Conservation (phyloP, 2,113 vertebrate genomes). For the Apus apus region DNA sequence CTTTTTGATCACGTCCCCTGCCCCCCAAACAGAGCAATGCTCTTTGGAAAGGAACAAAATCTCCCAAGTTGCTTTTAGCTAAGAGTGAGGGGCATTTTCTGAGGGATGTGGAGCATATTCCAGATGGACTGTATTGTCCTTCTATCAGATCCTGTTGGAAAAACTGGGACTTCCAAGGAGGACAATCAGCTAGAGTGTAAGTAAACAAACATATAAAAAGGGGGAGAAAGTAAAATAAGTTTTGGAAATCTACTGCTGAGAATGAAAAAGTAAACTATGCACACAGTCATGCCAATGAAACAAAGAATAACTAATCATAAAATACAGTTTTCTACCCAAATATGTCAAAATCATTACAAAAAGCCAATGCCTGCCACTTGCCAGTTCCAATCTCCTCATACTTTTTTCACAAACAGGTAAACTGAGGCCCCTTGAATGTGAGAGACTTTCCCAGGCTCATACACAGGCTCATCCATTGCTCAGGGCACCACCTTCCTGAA, state of each 20-base stretch:
- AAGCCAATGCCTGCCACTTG: not conserved
- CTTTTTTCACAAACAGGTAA: not conserved
- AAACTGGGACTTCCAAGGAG: not conserved
- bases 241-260: slow-evolving; percentile 2
- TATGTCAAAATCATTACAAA: not conserved
- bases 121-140: slow-evolving; percentile 31
- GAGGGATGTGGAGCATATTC: not conserved
- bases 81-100: slow-evolving; percentile 28
- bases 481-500: not conserved
- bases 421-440: rapidly evolving
- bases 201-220: slow-evolving; percentile 2
- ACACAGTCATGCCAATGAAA: not conserved
- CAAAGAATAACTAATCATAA: not conserved
- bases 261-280: not conserved
- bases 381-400: rapidly evolving
- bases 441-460: not conserved
- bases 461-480: not conserved
- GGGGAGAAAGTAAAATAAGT: not conserved
- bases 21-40: not conserved
- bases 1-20: slow-evolving; percentile 12
- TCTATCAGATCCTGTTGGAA: not conserved
- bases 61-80: not conserved
- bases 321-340: not conserved
- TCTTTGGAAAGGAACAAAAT: slow-evolving; percentile 22
- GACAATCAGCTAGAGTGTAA: slow-evolving; percentile 1